Evolutionary conservation across 2,113 vertebrate genomes (phyloP).

Genomic region (Falco punctatus): DNA sequence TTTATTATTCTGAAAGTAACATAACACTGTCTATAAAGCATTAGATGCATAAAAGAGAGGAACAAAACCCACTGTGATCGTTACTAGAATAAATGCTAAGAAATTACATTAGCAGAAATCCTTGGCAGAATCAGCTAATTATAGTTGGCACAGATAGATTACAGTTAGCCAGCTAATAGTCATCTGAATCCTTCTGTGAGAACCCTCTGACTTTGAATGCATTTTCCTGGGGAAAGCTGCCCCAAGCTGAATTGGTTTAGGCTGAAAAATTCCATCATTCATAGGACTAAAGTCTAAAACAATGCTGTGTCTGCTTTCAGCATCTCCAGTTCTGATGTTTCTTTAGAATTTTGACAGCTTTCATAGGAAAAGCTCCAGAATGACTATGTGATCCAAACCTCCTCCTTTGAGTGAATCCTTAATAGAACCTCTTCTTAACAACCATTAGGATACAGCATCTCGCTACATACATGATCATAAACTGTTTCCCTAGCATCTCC

Average conservation of each 20-base stretch:
- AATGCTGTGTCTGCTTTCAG: neutral
- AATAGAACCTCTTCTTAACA: neutral
- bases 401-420: neutral
- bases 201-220: neutral
- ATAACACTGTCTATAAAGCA: neutral
- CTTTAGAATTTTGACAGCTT: neutral
- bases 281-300: neutral
- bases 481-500: neutral
- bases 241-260: neutral
- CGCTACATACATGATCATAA: neutral
- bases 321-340: neutral
- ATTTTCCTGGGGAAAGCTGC: neutral
- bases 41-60: neutral
- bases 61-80: constrained; percentile 1
- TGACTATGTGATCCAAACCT: neutral
- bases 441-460: neutral
- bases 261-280: neutral
- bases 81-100: constrained; percentile 43
- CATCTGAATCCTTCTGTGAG: neutral
- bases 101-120: constrained; percentile 46
- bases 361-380: neutral
- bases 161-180: neutral
- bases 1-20: constrained; percentile 33
- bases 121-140: constrained; percentile 42
- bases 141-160: constrained; percentile 9